phyloP scores from a whole-genome alignment of 2,113 vertebrate species.

The Porphyrio hochstetteri region DNA sequence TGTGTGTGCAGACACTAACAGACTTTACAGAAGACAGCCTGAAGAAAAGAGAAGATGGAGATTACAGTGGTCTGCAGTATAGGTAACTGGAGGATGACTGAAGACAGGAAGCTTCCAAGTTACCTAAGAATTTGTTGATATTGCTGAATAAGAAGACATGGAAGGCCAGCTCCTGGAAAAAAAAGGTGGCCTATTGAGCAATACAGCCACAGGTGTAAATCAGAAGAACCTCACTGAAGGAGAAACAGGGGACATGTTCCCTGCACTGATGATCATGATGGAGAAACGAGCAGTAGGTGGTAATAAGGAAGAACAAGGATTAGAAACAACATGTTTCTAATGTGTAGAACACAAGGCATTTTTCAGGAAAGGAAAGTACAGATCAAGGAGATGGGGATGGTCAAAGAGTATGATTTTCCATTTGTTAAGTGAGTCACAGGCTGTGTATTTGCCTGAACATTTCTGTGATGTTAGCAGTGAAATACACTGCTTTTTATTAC shows the following conservation, averaged over 20 bases:
- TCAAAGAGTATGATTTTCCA: background rate
- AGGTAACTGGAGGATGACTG: background rate
- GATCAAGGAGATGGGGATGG: background rate
- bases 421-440: background rate
- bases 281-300: background rate
- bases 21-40: background rate
- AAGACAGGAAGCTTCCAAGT: background rate
- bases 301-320: background rate
- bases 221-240: background rate
- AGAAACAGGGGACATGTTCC: background rate
- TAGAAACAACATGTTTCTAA: background rate
- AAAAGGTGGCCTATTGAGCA: background rate
- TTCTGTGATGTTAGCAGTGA: background rate
- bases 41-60: background rate
- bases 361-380: background rate
- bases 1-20: background rate
- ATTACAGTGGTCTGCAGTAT: background rate
- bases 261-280: background rate
- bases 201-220: background rate
- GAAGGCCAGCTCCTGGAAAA: background rate
- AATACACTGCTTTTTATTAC: background rate
- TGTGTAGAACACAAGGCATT: background rate
- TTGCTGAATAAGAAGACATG: background rate
- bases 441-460: background rate
- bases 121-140: background rate